phyloP scores from a whole-genome alignment of 2,888 invertebrate genomes.

The Epistrophe eligans region DNA sequence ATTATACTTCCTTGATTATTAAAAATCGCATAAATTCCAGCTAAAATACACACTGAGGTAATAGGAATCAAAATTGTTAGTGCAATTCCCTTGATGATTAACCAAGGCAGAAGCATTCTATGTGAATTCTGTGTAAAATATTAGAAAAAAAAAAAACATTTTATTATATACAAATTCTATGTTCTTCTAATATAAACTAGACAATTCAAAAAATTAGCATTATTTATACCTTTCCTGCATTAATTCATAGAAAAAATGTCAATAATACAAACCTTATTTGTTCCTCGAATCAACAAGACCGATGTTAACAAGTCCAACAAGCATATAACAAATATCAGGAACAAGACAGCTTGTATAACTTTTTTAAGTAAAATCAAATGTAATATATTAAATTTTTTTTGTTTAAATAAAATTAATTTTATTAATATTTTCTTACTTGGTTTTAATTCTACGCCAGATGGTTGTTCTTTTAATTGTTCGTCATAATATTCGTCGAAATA shows the following conservation, averaged over 20 bases:
- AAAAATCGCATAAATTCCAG: neutral
- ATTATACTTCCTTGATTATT: neutral
- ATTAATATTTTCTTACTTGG: neutral
- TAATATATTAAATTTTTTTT: neutral
- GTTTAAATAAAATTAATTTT: neutral
- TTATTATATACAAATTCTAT: no score
- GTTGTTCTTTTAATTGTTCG: neutral
- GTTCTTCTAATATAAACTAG: no score
- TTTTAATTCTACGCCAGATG: neutral
- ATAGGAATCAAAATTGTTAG: constrained; percentile 6
- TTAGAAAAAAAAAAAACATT: no score
- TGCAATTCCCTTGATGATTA: constrained; percentile 1
- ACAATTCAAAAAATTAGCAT: no score
- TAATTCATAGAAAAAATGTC: no score
- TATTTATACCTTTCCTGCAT: no score
- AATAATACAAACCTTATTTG: neutral
- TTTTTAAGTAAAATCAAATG: neutral
- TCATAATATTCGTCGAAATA: neutral
- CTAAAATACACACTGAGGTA: neutral
- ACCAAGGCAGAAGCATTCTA: constrained; percentile 22
- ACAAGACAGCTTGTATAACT: neutral
- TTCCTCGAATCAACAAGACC: neutral
- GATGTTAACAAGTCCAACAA: neutral
- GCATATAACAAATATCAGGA: neutral
- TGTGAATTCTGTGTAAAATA: constrained; percentile 7